Conservation (phyloP, 2,113 vertebrate species). For the Grammomys dolichurus region DNA sequence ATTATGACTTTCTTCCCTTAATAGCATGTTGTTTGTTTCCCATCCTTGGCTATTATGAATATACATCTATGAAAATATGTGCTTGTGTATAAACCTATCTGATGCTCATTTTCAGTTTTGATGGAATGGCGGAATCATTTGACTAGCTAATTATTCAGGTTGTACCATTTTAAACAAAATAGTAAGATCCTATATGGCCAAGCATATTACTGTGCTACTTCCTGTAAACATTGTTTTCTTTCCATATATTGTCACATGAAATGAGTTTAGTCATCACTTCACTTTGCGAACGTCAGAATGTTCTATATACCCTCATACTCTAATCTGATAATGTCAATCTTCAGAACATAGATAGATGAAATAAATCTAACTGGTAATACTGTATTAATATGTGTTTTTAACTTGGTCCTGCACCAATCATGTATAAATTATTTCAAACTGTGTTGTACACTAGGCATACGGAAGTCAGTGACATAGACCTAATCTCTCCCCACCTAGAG, state of each 20-base stretch:
- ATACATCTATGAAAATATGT: not conserved
- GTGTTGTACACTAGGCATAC: not conserved
- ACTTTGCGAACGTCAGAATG: not conserved
- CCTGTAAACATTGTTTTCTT: not conserved
- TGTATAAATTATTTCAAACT: not conserved
- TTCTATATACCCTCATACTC: rapidly evolving
- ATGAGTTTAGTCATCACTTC: not conserved
- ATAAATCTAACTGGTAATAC: not conserved
- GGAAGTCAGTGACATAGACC: not conserved
- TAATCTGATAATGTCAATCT: not conserved
- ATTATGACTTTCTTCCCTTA: not conserved
- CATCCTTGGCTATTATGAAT: not conserved
- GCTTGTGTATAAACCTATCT: not conserved
- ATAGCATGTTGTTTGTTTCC: not conserved
- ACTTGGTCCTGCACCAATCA: not conserved
- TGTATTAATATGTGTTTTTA: not conserved
- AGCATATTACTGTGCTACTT: not conserved
- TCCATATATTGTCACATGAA: too few species aligned
- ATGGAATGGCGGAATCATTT: not conserved
- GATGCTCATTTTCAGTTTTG: not conserved
- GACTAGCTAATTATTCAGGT: not conserved
- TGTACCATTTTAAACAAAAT: not conserved
- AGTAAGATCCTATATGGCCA: not conserved
- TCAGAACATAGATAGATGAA: not conserved
- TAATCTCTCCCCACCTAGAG: not conserved